Evolutionary conservation across 2,113 vertebrate genomes (phyloP).

Genomic region (Chlamydotis undulata): DNA sequence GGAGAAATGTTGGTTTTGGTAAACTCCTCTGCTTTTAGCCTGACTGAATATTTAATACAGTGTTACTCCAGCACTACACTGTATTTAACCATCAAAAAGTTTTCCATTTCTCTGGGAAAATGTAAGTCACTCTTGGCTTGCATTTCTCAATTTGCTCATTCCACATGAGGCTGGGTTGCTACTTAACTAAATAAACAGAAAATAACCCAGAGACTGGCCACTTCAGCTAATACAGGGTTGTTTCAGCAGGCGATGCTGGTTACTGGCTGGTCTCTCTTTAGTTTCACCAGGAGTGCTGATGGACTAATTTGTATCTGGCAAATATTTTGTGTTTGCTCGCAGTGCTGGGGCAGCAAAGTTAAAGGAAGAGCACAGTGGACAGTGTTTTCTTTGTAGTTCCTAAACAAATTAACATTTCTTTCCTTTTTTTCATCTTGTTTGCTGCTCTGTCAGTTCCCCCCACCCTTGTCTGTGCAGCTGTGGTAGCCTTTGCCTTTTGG

Average conservation of each 20-base stretch:
- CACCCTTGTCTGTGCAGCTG: background rate
- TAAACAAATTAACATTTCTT: background rate
- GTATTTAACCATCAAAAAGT: slow-evolving; percentile 45
- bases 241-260: background rate
- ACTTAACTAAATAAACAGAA: slow-evolving; percentile 54
- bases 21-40: background rate
- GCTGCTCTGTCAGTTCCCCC: background rate
- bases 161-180: slow-evolving; percentile 33
- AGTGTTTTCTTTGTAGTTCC: background rate
- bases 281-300: background rate
- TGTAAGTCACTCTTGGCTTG: slow-evolving; percentile 42
- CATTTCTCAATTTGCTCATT: slow-evolving; percentile 17
- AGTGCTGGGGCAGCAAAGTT: background rate
- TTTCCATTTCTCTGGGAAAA: slow-evolving; percentile 49
- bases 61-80: background rate
- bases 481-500: background rate
- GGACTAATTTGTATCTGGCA: background rate
- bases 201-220: background rate
- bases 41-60: slow-evolving; percentile 3
- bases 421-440: background rate
- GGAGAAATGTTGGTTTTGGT: background rate
- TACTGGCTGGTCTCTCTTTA: background rate
- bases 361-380: background rate
- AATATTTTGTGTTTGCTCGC: background rate
- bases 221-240: background rate